Evolutionary conservation across 2,888 invertebrate species (phyloP), one percentile per base, ranked within the genome.

Genomic region (Dynastes maya): DNA sequence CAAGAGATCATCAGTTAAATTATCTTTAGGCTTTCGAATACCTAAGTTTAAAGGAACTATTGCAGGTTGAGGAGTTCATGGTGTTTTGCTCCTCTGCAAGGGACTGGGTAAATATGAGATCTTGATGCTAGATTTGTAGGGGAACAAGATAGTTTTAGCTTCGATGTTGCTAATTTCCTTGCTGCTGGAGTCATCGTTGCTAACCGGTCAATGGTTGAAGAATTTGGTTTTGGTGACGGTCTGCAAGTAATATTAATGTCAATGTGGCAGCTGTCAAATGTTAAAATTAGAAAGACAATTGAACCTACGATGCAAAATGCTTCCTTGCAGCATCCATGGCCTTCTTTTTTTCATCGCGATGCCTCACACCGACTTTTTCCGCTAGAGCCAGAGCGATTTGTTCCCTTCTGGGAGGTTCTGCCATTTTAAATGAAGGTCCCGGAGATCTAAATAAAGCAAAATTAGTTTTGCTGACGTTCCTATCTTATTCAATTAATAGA

Each of bases 131-230:
- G 88, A 84, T 70, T 79, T 32, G 70, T 40, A 2, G 92, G 92
- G 8, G 85, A 84, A 75, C 78, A 82, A 89, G 89, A 77, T 86
- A 89, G 49, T 89, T 86, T 80, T 16, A 92, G 87, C 5, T 92
- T 90, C 6, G 92, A 90, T 2, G 95, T 95, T 3, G 97, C 98
- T 51, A 99, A 90, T 83, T 94, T 92, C 81, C 95, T 93, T 0
- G 98, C 99, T 0, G 99, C 99, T 0, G 99, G 98, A 0, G 98
- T 98, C 96, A 99, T 96, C 77, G 95, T 94, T 4, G 94, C 94
- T 55, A 98, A 88, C 1, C 97, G 92, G 81, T 98, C 97, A 29
- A 95, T 92, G 67, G 93, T 92, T 1, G 94, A 91, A 22, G 88
- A 86, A 61, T 90, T 90, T 61, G 90, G 89, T 82, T 90, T 89